Evolutionary conservation across 1,140 invertebrate species (phyloP).

Genomic region (Rhyacophila brunnea): DNA sequence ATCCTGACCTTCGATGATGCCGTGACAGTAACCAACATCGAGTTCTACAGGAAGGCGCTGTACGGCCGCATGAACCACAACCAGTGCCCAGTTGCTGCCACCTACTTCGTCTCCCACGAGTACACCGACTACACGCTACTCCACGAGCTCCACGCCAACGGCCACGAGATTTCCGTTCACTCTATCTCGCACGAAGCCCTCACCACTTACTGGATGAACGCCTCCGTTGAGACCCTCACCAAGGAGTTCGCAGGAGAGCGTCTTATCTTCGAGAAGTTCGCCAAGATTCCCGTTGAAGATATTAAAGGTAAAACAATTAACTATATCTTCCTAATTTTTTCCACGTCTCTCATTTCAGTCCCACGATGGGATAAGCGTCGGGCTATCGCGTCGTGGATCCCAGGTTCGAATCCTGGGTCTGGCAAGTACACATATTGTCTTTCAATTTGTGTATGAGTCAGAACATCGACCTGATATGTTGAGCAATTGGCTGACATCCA

Average conservation of each 20-base stretch:
- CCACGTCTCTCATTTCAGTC: no score
- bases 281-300: conserved; percentile 51
- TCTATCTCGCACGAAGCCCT: conserved; percentile 56
- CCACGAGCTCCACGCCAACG: conserved; percentile 61
- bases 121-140: conserved; percentile 67
- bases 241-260: conserved; percentile 61
- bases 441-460: no score
- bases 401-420: no score
- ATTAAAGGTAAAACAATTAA: conserved; percentile 24
- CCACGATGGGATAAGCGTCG: no score
- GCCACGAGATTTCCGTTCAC: conserved; percentile 70
- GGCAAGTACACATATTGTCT: no score
- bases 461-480: no score
- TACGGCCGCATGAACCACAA: conserved; percentile 61
- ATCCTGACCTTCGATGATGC: conserved; percentile 70
- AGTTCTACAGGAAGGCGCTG: conserved; percentile 62
- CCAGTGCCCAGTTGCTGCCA: conserved; percentile 60
- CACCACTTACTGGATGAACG: conserved; percentile 54
- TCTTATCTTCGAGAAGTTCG: conserved; percentile 54
- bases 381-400: no score
- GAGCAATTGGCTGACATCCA: no score
- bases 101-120: conserved; percentile 68
- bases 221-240: conserved; percentile 46
- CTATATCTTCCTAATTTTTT: no score
- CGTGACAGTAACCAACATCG: conserved; percentile 64